phyloP scores from a whole-genome alignment of 2,797 vertebrate genomes.

The Falco columbarius region DNA sequence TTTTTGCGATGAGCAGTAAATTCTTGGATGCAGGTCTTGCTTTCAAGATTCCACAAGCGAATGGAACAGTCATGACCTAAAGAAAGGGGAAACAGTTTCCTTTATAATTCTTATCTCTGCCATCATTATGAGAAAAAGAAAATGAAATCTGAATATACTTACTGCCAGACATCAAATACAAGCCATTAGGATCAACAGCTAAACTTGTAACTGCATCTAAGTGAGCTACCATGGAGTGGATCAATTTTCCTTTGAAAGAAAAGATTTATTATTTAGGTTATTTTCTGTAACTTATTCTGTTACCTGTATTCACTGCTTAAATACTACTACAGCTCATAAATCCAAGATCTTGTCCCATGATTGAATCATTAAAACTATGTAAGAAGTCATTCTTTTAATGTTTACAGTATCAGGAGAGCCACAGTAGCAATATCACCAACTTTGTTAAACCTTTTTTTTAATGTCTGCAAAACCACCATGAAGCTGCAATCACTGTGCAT shows the following conservation, averaged over 20 bases:
- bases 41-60: constrained; percentile 98
- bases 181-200: constrained; percentile 96
- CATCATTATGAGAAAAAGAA: constrained; percentile 10
- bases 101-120: not conserved
- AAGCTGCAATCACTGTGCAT: not conserved
- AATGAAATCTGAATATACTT: constrained; percentile 77
- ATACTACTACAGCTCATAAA: not conserved
- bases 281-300: not conserved
- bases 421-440: not conserved
- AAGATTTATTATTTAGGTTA: constrained; percentile 23
- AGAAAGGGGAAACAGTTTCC: constrained; percentile 26
- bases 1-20: constrained; percentile 99
- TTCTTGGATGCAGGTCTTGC: constrained; percentile 98
- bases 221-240: constrained; percentile 98
- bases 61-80: constrained; percentile 97
- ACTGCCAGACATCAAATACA: constrained; percentile 99
- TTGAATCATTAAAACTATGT: not conserved
- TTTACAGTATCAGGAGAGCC: not conserved
- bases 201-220: constrained; percentile 97
- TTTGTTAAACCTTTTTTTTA: not conserved
- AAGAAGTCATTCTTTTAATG: not conserved
- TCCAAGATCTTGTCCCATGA: not conserved
- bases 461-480: not conserved
- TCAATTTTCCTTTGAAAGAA: constrained; percentile 86
- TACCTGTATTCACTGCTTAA: not conserved